A percentile compares a stretch with the other conserved stretches of the same genome.
phyloP scores from a whole-genome alignment of 2,888 invertebrate genomes.

The Dioctria linearis region DNA sequence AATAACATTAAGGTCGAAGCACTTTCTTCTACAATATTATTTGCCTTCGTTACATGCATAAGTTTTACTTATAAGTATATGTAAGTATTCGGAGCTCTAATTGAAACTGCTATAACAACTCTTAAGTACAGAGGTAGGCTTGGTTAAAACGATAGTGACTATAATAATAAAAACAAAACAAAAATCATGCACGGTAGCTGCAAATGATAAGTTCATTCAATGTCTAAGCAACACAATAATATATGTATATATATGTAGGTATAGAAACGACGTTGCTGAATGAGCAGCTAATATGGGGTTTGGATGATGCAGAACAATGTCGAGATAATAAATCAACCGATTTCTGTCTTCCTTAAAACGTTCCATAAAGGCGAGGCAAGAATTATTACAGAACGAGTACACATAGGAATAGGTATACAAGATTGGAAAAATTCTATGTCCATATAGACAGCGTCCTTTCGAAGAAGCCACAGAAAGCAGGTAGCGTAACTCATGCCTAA shows the following conservation, averaged over 20 bases:
- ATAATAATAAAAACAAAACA: background rate
- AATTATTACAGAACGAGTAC: background rate
- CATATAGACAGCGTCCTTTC: background rate
- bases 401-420: background rate
- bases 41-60: too few species aligned
- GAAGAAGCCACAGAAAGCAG: background rate
- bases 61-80: too few species aligned
- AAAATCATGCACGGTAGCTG: constrained; percentile 1
- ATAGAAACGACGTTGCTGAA: background rate
- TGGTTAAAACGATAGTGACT: too few species aligned
- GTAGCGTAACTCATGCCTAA: background rate
- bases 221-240: background rate
- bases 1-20: too few species aligned
- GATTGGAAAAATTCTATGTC: background rate
- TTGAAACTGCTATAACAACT: too few species aligned
- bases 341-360: background rate
- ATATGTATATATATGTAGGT: background rate
- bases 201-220: background rate
- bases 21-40: too few species aligned
- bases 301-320: background rate
- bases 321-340: background rate
- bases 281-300: background rate
- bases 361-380: background rate
- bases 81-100: too few species aligned
- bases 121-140: too few species aligned